Conservation (phyloP, 23 tunicate species). For the Trididemnum clinides region DNA sequence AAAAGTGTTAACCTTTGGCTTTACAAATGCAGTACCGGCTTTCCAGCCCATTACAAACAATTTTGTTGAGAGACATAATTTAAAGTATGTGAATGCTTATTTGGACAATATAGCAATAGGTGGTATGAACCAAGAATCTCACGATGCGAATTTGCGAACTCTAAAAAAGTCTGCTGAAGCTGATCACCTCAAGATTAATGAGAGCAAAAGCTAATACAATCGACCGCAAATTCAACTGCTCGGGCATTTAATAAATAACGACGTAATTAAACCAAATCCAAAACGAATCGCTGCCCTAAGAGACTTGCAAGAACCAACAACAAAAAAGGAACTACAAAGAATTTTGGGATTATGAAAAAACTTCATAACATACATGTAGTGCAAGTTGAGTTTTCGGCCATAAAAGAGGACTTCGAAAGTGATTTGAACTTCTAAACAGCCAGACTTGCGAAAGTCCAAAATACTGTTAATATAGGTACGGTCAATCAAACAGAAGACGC, state of each 20-base stretch:
- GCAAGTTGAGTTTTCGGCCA: not conserved
- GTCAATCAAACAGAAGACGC: too few relatives aligned
- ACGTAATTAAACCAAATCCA: not conserved
- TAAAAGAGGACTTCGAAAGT: not conserved
- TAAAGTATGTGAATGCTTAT: not conserved
- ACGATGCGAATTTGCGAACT: not conserved
- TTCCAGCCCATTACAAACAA: not conserved
- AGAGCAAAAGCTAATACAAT: not conserved
- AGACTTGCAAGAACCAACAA: not conserved
- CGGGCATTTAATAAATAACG: not conserved
- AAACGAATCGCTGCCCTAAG: not conserved
- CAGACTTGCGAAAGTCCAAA: too few relatives aligned
- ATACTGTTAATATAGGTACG: too few relatives aligned
- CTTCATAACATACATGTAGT: too few relatives aligned
- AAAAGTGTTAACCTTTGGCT: too few relatives aligned
- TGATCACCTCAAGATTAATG: not conserved
- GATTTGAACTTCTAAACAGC: not conserved
- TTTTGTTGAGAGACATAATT: not conserved
- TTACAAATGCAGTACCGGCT: not conserved
- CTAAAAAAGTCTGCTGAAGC: not conserved
- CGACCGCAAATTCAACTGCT: not conserved
- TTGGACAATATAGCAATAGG: not conserved
- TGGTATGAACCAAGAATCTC: not conserved
- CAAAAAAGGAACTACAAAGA: not conserved
- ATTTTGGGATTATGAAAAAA: not conserved